Percentiles rank a stretch among this genome's conserved stretches.
Conservation (phyloP, 2,113 vertebrate genomes). For the Pardalotus punctatus region DNA sequence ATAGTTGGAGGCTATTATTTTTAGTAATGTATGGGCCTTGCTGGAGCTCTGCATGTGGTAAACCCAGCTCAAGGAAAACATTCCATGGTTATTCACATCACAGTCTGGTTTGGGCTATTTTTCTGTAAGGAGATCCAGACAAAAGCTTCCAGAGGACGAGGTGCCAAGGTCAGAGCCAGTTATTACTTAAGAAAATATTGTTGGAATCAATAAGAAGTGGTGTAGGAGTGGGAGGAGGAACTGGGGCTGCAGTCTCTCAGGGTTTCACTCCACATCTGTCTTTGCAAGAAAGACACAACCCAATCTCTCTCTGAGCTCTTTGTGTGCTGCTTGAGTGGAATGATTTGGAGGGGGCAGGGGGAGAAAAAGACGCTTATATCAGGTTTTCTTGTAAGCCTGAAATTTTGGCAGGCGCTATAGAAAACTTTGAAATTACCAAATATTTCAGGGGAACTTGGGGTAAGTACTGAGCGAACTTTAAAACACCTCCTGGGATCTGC, state of each 20-base stretch:
- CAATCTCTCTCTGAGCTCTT: neutral
- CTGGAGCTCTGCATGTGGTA: neutral
- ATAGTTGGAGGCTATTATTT: slow-evolving; percentile 54
- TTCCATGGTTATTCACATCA: slow-evolving; percentile 6
- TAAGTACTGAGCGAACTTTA: neutral
- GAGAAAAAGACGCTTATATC: neutral
- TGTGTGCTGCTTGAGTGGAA: neutral
- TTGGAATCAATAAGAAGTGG: neutral
- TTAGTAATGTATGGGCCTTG: slow-evolving; percentile 10
- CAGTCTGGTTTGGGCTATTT: neutral
- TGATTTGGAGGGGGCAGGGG: neutral
- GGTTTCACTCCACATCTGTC: neutral
- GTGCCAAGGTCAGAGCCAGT: neutral
- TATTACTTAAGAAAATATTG: slow-evolving; percentile 40
- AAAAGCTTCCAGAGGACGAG: neutral
- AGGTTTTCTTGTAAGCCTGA: neutral
- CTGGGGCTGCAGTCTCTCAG: neutral
- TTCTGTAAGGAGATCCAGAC: neutral
- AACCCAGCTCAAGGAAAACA: slow-evolving; percentile 18
- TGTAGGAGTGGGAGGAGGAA: neutral
- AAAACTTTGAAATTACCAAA: neutral
- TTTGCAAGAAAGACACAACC: neutral
- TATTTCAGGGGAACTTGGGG: neutral
- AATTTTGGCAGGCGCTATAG: neutral
- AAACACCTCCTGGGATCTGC: slow-evolving; percentile 2